These are phyloP conservation scores for Zaprionus inermis DNA, from an alignment of 1,140 invertebrate species.

Conservation along the genomic window DNA sequence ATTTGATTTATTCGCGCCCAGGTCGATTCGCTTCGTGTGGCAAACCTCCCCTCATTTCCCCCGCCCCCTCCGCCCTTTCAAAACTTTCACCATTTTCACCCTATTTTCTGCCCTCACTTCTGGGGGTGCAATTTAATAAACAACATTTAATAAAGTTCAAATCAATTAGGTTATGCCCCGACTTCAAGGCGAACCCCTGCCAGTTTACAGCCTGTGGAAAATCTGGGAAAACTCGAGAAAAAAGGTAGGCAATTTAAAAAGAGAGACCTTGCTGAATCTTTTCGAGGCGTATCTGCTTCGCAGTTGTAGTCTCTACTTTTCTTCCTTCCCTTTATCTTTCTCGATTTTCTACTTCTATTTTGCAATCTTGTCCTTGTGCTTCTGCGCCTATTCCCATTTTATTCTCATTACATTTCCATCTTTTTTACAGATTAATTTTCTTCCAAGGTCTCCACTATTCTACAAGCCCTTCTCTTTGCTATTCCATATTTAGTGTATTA, in stretches of 20 bases:
- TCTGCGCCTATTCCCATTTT: neutral
- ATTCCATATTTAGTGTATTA: no score
- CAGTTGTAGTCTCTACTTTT: neutral
- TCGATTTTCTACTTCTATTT: neutral
- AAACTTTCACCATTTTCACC: slow-evolving; percentile 21
- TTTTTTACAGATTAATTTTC: neutral
- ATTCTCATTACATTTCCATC: neutral
- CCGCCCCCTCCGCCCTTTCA: neutral
- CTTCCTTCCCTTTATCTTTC: neutral
- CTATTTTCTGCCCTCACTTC: slow-evolving; percentile 1
- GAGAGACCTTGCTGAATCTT: neutral
- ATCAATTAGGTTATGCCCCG: slow-evolving; percentile 26
- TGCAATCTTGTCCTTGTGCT: neutral
- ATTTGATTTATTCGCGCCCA: slow-evolving; percentile 47
- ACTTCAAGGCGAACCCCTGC: neutral
- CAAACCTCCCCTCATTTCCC: neutral
- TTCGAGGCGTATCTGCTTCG: neutral
- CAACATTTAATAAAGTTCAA: slow-evolving; percentile 30
- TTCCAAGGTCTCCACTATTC: no score
- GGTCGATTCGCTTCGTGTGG: neutral
- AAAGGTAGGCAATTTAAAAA: neutral
- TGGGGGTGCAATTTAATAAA: slow-evolving; percentile 39
- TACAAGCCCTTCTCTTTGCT: no score
- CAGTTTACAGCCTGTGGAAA: neutral
- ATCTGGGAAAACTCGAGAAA: neutral